phyloP scores from a whole-genome alignment of 2,113 vertebrate species.

The Rhagologus leucostigma region DNA sequence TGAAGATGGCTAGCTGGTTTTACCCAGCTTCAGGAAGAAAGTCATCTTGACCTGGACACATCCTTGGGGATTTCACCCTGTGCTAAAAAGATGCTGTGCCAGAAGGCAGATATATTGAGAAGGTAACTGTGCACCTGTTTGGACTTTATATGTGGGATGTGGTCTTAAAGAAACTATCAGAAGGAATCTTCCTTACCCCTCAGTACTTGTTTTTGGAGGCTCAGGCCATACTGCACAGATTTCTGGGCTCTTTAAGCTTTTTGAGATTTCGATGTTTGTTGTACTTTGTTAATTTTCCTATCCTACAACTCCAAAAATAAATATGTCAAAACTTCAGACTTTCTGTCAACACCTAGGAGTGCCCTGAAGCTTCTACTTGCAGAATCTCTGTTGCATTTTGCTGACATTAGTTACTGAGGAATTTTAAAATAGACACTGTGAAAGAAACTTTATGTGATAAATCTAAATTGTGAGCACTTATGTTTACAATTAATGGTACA shows the following conservation, averaged over 20 bases:
- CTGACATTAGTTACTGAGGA: not conserved
- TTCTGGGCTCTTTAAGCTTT: not conserved
- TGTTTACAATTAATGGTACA: not conserved
- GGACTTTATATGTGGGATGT: not conserved
- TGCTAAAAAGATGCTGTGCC: not conserved
- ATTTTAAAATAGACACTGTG: not conserved
- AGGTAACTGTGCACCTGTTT: not conserved
- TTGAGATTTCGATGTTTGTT: not conserved
- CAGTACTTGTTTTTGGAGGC: not conserved
- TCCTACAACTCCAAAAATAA: not conserved
- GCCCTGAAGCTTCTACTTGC: not conserved
- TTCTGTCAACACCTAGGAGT: not conserved
- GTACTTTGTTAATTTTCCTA: not conserved
- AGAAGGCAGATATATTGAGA: not conserved
- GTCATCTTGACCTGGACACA: not conserved
- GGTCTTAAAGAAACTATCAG: not conserved
- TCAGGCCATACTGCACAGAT: not conserved
- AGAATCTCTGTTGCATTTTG: not conserved
- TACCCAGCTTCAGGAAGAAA: not conserved
- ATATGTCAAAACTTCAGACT: not conserved
- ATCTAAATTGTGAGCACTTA: not conserved
- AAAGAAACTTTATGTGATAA: not conserved
- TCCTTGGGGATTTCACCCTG: not conserved
- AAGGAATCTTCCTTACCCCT: not conserved
- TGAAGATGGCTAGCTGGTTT: not conserved